Evolutionary conservation across 2,888 invertebrate genomes (phyloP).

Genomic region (Mesochorus sp.): DNA sequence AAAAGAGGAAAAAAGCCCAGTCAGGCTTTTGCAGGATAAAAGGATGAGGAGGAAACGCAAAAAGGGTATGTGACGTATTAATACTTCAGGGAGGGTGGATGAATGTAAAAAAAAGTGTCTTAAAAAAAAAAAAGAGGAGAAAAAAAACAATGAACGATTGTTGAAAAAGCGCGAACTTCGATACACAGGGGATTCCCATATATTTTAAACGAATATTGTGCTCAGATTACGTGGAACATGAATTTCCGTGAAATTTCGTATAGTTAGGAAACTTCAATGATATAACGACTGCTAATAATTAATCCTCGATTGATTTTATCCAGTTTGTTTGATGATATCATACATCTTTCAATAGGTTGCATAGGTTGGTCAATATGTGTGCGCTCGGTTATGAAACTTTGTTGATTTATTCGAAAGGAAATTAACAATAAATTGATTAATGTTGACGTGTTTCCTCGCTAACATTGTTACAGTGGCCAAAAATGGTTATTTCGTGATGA

Average conservation of each 20-base stretch:
- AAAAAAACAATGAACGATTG: slow-evolving; percentile 9
- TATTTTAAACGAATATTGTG: neutral
- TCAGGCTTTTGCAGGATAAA: slow-evolving; percentile 11
- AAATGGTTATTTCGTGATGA: neutral
- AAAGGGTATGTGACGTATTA: neutral
- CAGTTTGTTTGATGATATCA: neutral
- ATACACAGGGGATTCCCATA: neutral
- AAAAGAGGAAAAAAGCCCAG: slow-evolving; percentile 30
- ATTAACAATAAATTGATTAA: neutral
- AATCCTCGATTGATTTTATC: neutral
- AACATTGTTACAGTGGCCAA: neutral
- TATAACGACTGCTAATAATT: slow-evolving; percentile 3
- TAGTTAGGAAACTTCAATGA: slow-evolving; percentile 6
- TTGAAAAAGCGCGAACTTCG: slow-evolving; percentile 17
- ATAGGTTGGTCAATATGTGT: neutral
- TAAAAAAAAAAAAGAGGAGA: neutral
- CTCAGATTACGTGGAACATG: neutral
- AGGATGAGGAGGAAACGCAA: neutral
- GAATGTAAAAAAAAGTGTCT: neutral
- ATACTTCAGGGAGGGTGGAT: slow-evolving; percentile 25
- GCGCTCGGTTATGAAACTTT: neutral
- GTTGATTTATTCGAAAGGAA: neutral
- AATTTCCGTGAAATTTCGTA: slow-evolving; percentile 8
- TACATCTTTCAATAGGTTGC: no score
- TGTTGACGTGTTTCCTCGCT: neutral